Base-by-base conservation (phyloP, 2,888 invertebrate species). In the Molanna angustata region DNA sequence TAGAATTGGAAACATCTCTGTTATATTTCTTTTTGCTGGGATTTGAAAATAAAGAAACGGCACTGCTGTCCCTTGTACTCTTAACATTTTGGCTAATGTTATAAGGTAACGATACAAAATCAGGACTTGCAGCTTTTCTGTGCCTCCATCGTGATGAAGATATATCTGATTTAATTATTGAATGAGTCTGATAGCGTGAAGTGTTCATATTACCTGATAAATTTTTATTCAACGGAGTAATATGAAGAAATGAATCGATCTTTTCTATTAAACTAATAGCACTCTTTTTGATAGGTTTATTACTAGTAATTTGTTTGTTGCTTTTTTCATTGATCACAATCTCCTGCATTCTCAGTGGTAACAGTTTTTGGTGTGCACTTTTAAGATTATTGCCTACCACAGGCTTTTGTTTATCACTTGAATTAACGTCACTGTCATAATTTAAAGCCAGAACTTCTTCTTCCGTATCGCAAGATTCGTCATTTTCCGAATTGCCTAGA, bases 61-160 rank as follows among this genome's bases (percentile, higher is more conserved):
- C 54, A 46, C 58, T 58, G 27, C 35, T 58, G 13, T 58, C 52
- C 43, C 58, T 56, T 7, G 48, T 49, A 18, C 43, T 50, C 9
- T 32, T 11, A 43, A 19, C 45, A 37, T 18, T 43, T 22, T 35
- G 46, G 20, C 20, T 11, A 13, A 32, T 22, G 16, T 17, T 45
- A 21, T 52, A 39, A 1, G 59, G 56, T 21, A 59, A 27, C 2
- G 54, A 54, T 17, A 53, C 48, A 37, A 54, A 75, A 47, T 76
- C 76, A 1, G 76, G 74, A 54, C 74, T 66, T 1, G 67, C 66
- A 40, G 4, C 14, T 14, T 51, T 53, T 47, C 69, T 67, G 72
- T 54, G 52, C 42, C 74, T 73, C 77, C 77, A 77, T n/a, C 68
- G 64, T 0, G 76, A 77, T 0, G 76, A 77, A 1, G 73, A 73